Percentiles rank a stretch among this genome's conserved stretches.
Evolutionary conservation across 2,888 invertebrate genomes (phyloP).

Genomic region (Oligia fasciuncula): DNA sequence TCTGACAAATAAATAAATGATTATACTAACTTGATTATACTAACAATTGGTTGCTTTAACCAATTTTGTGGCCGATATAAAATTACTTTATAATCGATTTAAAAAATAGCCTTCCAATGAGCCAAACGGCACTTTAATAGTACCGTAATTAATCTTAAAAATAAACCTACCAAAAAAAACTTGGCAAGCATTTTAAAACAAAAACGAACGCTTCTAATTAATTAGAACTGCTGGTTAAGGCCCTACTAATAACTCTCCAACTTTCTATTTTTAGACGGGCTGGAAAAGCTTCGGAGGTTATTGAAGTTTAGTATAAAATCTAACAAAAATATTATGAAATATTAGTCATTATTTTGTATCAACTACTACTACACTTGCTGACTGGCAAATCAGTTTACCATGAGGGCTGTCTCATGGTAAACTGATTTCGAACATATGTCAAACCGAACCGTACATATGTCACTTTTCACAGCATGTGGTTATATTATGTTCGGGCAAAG

Average conservation of each 20-base stretch:
- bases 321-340: neutral
- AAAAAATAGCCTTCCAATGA: too few relatives aligned
- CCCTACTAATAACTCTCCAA: conserved; percentile 32
- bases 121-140: neutral
- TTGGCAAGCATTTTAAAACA: conserved; percentile 27
- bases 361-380: neutral
- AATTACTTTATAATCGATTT: neutral
- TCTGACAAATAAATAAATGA: too few relatives aligned
- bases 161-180: conserved; percentile 1
- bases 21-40: too few relatives aligned
- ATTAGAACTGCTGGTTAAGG: conserved; percentile 45
- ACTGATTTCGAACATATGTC: neutral
- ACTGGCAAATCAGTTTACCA: neutral
- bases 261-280: conserved; percentile 24
- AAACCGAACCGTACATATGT: too few relatives aligned
- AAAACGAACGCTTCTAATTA: conserved; percentile 40
- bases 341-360: neutral
- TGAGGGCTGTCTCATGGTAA: too few relatives aligned
- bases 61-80: too few relatives aligned
- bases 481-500: neutral
- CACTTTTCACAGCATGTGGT: neutral
- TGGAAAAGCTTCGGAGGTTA: conserved; percentile 9
- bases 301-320: neutral
- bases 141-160: conserved; percentile 7
- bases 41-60: neutral